Base-by-base conservation (phyloP, 2,797 vertebrate genomes). In the Picus viridis region DNA sequence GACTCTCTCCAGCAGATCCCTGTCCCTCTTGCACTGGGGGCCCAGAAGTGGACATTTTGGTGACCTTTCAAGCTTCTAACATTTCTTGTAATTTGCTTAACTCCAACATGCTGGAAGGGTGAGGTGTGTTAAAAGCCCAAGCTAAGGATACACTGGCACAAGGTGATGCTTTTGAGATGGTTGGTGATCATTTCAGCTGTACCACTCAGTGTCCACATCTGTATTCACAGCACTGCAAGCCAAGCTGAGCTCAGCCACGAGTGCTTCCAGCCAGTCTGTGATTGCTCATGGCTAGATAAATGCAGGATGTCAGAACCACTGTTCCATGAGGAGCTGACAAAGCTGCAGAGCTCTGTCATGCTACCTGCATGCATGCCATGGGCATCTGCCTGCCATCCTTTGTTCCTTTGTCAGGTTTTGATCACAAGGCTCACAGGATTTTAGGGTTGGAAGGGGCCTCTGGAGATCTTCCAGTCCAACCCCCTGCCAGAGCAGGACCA, bases 171-270 rank as follows among this genome's bases (percentile, higher is more conserved):
- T 41, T 43, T 16, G 10, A 39, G 36, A 9, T 16, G 8, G 45
- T 67, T 72, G n/a, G 39, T 56, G n/a, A 32, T 75, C 2, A 9
- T 24, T 41, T 13, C 49, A n/a, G 7, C 22, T 49, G 24, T 18
- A 10, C 24, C 3, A 5, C 22, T 65, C 10, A 0, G 0, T 32
- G 80, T 56, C 16, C 64, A 0, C 43, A 29, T 20, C n/a, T 67
- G 27, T 16, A 10, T 72, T 64, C 73, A 57, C 47, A 43, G 26
- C 16, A 3, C 11, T 58, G 43, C 27, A 61, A 56, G 27, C 24
- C n/a, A 62, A 57, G 9, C 39, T 65, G 15, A 27, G 18, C 26
- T 24, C 82, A 27, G 26, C 41, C 10, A 3, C 4, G 29, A 39
- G 15, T 83, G 34, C 53, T 41, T 81, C 39, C 30, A 69, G 18